Evolutionary conservation across 1,140 invertebrate genomes (phyloP), one percentile per base, ranked within the genome.

Genomic region (Tetramorium simillimum): DNA sequence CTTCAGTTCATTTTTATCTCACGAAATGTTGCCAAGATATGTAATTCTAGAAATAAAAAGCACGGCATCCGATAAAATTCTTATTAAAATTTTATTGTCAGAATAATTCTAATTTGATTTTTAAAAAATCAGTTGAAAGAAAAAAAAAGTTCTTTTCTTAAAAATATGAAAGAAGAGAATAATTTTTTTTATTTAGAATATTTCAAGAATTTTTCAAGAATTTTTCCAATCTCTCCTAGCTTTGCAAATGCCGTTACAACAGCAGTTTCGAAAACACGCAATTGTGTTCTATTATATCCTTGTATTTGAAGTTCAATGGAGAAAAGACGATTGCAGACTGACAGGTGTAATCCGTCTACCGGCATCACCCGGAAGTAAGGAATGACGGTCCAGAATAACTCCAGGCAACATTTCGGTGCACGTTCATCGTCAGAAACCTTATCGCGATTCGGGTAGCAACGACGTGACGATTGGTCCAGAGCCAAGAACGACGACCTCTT

Each of bases 361-460:
- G 86, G 37, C 56, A 70, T 85, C 85, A 86, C 86, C 90, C 92
- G 92, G 92, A 92, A 92, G 91, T 86, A 88, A 90, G 86, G 88
- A 92, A 88, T 92, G 91, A 93, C 92, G 90, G 43, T 93, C 86
- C 76, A 91, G 92, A 94, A 93, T 94, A 94, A 93, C 90, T 88
- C 87, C 78, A 87, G 89, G 93, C 92, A 91, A 93, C 90, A 82
- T 92, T 91, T 88, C 88, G 85, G 70, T 85, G 90, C 75, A 84
- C 89, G 69, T 67, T 89, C 89, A 89, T 91, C 92, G 92, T 91
- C 93, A 93, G 91, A 94, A 93, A 93, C 77, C 89, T 94, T 94
- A 93, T 94, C 93, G 92, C 92, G 91, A 94, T 93, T 93, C 89
- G 92, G 85, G 75, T 86, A 87, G 90, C 88, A 86, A 78, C 86